Percentiles rank a stretch among this genome's conserved stretches.
Conservation (phyloP, 1,140 invertebrate species). For the Caenorhabditis remanei region DNA sequence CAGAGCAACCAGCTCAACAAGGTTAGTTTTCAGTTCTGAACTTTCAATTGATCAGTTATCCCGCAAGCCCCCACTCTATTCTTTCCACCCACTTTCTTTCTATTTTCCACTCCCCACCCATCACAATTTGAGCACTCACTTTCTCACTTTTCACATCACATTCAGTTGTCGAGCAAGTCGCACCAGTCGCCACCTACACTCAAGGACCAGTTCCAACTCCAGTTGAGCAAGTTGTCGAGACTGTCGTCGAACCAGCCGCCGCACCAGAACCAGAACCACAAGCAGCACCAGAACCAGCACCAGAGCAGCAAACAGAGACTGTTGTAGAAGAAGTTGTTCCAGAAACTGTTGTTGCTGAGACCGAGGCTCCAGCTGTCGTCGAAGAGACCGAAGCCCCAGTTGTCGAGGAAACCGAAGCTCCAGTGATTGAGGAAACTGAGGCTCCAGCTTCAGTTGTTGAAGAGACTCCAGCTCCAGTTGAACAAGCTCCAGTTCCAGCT, state of each 20-base stretch:
- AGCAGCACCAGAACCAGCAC: neutral
- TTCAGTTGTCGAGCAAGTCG: slow-evolving; percentile 36
- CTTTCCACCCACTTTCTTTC: neutral
- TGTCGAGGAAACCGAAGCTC: slow-evolving; percentile 15
- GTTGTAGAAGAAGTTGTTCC: slow-evolving; percentile 11
- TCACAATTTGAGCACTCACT: neutral
- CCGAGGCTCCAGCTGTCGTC: slow-evolving; percentile 3
- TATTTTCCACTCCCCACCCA: neutral
- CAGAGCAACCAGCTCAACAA: slow-evolving; percentile 30
- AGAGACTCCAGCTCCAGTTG: slow-evolving; percentile 55
- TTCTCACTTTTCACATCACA: neutral
- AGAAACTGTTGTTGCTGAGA: slow-evolving; percentile 3
- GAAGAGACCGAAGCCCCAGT: slow-evolving; percentile 46
- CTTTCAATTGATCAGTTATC: neutral
- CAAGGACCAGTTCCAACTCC: slow-evolving; percentile 35
- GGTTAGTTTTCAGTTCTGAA: slow-evolving; percentile 10
- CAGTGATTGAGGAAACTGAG: neutral
- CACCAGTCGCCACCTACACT: slow-evolving; percentile 55
- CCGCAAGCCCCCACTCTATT: neutral
- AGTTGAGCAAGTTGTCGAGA: slow-evolving; percentile 19
- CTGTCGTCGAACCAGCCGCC: neutral
- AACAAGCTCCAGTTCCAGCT: slow-evolving; percentile 51
- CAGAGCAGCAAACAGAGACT: neutral
- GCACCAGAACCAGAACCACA: neutral
- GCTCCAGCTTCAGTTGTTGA: slow-evolving; percentile 28